Evolutionary conservation across 2,113 vertebrate species (phyloP), one percentile per base, ranked within the genome.

Genomic region (Sapajus apella): DNA sequence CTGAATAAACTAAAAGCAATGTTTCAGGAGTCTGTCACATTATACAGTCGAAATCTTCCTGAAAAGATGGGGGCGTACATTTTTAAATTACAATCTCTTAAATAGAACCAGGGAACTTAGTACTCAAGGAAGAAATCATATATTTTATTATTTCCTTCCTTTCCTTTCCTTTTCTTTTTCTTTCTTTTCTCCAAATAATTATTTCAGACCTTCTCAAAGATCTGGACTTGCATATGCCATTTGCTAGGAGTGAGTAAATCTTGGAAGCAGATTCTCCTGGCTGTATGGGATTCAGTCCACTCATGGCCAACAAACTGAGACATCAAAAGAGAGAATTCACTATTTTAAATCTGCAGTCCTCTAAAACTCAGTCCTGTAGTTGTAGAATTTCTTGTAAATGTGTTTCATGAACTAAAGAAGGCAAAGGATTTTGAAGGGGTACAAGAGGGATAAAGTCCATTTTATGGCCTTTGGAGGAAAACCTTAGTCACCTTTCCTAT

Each of bases 1-100:
- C 47, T 66, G 76, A 73, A 61, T 25, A 79, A 79, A 50, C 3
- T 21, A n/a, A 56, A 84, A 73, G 40, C 5, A 55, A 47, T 61
- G 81, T 77, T 61, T 81, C 66, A 55, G 8, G 76, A 85, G 13
- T 89, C 21, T 84, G 32, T 76, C 79, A 79, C 40, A 66, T 79
- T 77, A 40, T 40, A 55, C 40, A 30, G n/a, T 3, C 50, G 68
- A 96, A 45, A 47, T 90, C 43, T 55, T 82, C 35, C 75, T 80
- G 58, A 94, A 97, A 87, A 75, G 5, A 75, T 79, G 35, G 18
- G 9, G 27, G 35, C 3, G 32, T 37, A 20, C 12, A 50, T 87
- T 89, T 80, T 96, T 11, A 80, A 94, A 87, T 81, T 27, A 61
- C 52, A 82, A 93, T 85, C 9, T 52, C 25, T 66, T 87, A 87